Conservation (phyloP, 92 coral and sea anemone species). For the Blastomussa wellsi region DNA sequence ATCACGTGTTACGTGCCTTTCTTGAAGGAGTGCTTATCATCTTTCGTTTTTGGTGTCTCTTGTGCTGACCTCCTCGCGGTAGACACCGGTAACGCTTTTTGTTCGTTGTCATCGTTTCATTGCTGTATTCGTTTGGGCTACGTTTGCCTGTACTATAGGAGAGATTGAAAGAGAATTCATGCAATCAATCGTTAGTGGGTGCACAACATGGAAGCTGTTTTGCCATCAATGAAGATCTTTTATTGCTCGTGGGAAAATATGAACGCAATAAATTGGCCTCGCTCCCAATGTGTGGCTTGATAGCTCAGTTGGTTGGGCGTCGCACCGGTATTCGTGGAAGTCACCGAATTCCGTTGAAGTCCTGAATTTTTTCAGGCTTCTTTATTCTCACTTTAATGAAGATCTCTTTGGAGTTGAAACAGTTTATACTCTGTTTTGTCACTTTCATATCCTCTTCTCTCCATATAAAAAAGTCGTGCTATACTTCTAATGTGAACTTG, state of each 20-base stretch:
- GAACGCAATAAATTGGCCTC: too few relatives aligned
- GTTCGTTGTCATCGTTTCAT: neutral
- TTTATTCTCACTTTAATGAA: too few relatives aligned
- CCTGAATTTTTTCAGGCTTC: too few relatives aligned
- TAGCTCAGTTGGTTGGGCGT: too few relatives aligned
- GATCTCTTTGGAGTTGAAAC: neutral
- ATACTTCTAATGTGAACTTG: too few relatives aligned
- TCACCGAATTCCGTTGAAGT: too few relatives aligned
- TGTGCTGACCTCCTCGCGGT: slow-evolving; percentile 17
- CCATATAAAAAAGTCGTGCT: neutral
- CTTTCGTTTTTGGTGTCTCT: slow-evolving; percentile 8
- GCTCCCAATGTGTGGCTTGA: too few relatives aligned
- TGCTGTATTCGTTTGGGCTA: neutral
- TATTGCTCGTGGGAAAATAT: too few relatives aligned
- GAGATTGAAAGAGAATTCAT: neutral
- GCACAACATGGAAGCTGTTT: neutral
- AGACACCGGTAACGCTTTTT: slow-evolving; percentile 15
- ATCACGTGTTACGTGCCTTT: neutral
- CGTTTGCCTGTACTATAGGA: neutral
- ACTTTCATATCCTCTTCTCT: neutral
- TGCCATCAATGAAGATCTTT: neutral
- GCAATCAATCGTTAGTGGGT: neutral
- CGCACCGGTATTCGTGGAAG: too few relatives aligned
- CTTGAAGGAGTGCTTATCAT: neutral
- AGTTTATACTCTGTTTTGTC: neutral